Evolutionary conservation across 2,888 invertebrate species (phyloP).

Genomic region (Andrena flavipes): DNA sequence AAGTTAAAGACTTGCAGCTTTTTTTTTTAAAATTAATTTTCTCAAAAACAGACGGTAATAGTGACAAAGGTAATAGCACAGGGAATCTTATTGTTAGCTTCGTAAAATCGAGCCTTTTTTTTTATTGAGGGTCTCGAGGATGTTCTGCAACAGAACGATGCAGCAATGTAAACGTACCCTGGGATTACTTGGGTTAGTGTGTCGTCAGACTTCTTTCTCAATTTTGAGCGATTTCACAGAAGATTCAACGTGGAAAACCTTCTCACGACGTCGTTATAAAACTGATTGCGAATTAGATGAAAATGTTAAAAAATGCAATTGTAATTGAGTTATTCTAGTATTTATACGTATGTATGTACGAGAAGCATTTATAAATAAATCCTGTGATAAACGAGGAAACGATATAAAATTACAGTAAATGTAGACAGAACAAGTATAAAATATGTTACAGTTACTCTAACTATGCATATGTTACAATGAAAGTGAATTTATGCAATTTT

Average conservation of each 20-base stretch:
- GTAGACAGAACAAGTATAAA: not conserved
- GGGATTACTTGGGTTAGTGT: conserved; percentile 33
- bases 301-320: not conserved
- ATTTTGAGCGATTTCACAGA: not conserved
- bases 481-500: not conserved
- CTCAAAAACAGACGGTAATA: too few species aligned
- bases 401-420: not conserved
- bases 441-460: conserved; percentile 9
- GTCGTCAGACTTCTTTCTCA: conserved; percentile 47
- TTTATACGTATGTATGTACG: conserved; percentile 16
- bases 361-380: not conserved
- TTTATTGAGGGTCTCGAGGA: not conserved
- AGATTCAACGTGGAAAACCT: not conserved
- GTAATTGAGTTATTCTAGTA: not conserved
- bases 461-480: not conserved
- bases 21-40: too few species aligned
- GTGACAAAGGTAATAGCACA: too few species aligned
- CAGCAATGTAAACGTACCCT: conserved; percentile 16
- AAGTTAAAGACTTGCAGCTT: too few species aligned
- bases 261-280: not conserved
- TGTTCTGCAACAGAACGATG: not conserved
- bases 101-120: not conserved
- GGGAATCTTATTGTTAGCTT: not conserved
- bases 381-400: conserved; percentile 2
- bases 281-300: not conserved